These are phyloP conservation scores for Acronicta alni DNA, from an alignment of 2,888 invertebrate species.

Conservation along the genomic window DNA sequence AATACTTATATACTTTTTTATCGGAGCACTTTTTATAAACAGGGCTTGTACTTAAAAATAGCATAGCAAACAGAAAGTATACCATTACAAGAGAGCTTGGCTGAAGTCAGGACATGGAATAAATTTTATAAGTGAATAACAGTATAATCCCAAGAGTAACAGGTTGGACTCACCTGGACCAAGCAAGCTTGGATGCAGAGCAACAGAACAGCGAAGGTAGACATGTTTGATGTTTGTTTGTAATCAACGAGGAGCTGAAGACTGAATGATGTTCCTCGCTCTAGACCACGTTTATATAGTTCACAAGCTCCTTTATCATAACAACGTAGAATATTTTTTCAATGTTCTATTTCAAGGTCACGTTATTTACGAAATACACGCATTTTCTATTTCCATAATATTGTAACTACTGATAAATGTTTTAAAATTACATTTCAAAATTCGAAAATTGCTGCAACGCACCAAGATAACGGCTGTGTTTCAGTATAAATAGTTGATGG, in stretches of 20 bases:
- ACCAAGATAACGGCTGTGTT: slow-evolving; percentile 17
- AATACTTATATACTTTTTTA: too few species aligned
- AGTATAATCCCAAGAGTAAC: too few species aligned
- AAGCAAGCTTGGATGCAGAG: slow-evolving; percentile 55
- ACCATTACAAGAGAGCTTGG: too few species aligned
- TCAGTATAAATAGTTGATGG: slow-evolving; percentile 21
- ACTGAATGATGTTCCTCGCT: slow-evolving; percentile 15
- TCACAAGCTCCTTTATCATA: neutral
- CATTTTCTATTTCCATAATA: slow-evolving; percentile 6
- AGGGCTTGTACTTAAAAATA: too few species aligned
- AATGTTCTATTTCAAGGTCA: slow-evolving; percentile 1
- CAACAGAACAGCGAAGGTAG: slow-evolving; percentile 42
- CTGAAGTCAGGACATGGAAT: too few species aligned
- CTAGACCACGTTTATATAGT: slow-evolving; percentile 5
- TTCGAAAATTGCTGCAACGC: slow-evolving; percentile 2
- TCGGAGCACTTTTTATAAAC: too few species aligned
- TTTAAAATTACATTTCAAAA: slow-evolving; percentile 6
- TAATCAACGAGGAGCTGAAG: slow-evolving; percentile 25
- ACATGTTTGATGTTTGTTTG: slow-evolving; percentile 33
- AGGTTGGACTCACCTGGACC: slow-evolving; percentile 22
- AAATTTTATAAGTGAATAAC: too few species aligned
- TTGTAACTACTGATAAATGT: slow-evolving; percentile 3
- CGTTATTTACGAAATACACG: neutral
- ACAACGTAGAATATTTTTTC: neutral
- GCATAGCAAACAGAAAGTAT: too few species aligned